These are phyloP conservation scores for Cydia amplana DNA, from an alignment of 1,140 invertebrate species.

Conservation along the genomic window DNA sequence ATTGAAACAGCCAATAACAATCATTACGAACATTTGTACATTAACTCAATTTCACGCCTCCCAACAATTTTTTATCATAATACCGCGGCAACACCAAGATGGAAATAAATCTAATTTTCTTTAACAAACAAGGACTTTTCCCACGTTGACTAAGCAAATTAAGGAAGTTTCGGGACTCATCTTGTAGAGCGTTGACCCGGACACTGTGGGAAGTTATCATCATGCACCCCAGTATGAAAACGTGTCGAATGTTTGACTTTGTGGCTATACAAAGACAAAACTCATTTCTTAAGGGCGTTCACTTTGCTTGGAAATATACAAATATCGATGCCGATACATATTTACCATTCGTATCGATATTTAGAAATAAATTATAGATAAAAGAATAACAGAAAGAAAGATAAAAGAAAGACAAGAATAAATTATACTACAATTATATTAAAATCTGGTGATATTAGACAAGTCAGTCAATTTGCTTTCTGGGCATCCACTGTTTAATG, in stretches of 20 bases:
- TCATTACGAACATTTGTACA: slow-evolving; percentile 1
- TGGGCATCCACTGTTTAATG: too few relatives aligned
- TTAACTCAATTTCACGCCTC: slow-evolving; percentile 3
- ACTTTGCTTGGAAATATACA: neutral
- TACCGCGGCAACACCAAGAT: neutral
- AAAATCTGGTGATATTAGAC: too few relatives aligned
- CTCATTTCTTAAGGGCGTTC: neutral
- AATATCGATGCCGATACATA: too few relatives aligned
- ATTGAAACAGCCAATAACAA: slow-evolving; percentile 7
- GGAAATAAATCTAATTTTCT: slow-evolving; percentile 26
- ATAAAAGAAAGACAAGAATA: too few relatives aligned
- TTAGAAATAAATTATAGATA: too few relatives aligned
- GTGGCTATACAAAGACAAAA: neutral
- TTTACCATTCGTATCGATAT: too few relatives aligned
- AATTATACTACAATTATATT: too few relatives aligned
- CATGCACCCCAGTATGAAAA: slow-evolving; percentile 2
- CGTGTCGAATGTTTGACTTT: neutral
- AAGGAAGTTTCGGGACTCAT: slow-evolving; percentile 20
- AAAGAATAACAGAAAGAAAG: too few relatives aligned
- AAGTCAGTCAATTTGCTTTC: too few relatives aligned
- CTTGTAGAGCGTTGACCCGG: slow-evolving; percentile 17
- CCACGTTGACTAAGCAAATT: slow-evolving; percentile 31
- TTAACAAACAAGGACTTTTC: slow-evolving; percentile 12
- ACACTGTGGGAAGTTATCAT: neutral
- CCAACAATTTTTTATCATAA: neutral